Conservation (phyloP, 2,888 invertebrate genomes). For the Baronia brevicornis region DNA sequence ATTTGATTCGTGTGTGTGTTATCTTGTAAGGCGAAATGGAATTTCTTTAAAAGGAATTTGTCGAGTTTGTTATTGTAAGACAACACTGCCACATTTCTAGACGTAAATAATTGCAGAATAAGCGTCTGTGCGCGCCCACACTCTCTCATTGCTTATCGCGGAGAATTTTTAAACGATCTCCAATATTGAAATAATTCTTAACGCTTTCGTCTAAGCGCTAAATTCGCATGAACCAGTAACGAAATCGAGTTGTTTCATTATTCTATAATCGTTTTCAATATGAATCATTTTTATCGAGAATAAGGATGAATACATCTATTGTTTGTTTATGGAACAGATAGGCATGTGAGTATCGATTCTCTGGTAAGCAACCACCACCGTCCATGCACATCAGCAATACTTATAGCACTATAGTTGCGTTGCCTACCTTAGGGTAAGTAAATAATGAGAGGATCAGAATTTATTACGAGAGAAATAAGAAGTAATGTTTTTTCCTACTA, state of each 20-base stretch:
- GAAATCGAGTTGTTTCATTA: not conserved
- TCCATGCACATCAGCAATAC: too few species aligned
- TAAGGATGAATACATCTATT: not conserved
- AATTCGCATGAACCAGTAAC: not conserved
- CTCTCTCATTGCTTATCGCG: slow-evolving; percentile 3
- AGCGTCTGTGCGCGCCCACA: slow-evolving; percentile 45
- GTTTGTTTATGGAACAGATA: not conserved
- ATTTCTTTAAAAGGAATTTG: slow-evolving; percentile 46
- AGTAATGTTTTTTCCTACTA: too few species aligned
- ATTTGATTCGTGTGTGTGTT: slow-evolving; percentile 32
- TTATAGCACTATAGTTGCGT: too few species aligned
- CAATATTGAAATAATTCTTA: slow-evolving; percentile 2
- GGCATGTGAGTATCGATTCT: too few species aligned
- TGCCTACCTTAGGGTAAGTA: too few species aligned
- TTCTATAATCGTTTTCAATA: not conserved
- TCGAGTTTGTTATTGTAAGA: slow-evolving; percentile 50
- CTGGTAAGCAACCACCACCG: too few species aligned
- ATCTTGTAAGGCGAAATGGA: slow-evolving; percentile 28
- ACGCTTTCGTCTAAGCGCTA: not conserved
- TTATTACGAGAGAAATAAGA: too few species aligned
- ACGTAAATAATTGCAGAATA: slow-evolving; percentile 35
- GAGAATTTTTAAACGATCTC: not conserved
- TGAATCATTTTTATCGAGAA: slow-evolving; percentile 2
- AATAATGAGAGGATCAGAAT: too few species aligned
- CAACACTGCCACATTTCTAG: slow-evolving; percentile 33